These are phyloP conservation scores for Lithophane semibrunnea DNA, from an alignment of 2,888 invertebrate genomes.

Conservation along the genomic window DNA sequence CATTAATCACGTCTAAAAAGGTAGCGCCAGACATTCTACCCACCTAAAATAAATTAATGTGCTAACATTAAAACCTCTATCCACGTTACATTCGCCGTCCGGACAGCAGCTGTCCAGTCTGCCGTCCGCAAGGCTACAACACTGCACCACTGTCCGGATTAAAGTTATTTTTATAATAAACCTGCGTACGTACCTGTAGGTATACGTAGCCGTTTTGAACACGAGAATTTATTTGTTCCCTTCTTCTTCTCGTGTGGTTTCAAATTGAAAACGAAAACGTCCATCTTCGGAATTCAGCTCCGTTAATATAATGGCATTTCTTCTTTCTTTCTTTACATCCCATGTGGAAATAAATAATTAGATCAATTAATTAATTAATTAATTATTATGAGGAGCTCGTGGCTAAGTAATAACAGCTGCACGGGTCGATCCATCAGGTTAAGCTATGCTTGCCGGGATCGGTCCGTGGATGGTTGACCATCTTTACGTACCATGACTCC, in stretches of 20 bases:
- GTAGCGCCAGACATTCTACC: constrained; percentile 9
- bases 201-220: constrained; percentile 17
- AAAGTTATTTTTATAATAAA: constrained; percentile 59
- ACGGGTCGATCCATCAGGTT: too few species aligned
- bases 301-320: too few species aligned
- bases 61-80: constrained; percentile 43
- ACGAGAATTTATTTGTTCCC: constrained; percentile 24
- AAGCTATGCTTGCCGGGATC: too few species aligned
- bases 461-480: too few species aligned
- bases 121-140: constrained; percentile 53
- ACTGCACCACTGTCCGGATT: constrained; percentile 48
- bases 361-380: too few species aligned
- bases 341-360: too few species aligned
- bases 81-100: constrained; percentile 25
- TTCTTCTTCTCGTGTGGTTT: neutral
- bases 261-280: too few species aligned
- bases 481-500: too few species aligned
- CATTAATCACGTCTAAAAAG: constrained; percentile 30
- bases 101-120: constrained; percentile 56
- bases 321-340: too few species aligned
- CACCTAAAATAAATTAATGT: constrained; percentile 41
- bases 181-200: neutral
- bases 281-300: too few species aligned
- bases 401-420: too few species aligned
- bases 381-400: too few species aligned